Percentiles rank a stretch among this genome's conserved stretches.
These are phyloP conservation scores for Chrysochloris asiatica DNA, from an alignment of 2,113 vertebrate genomes.

Conservation along the genomic window DNA sequence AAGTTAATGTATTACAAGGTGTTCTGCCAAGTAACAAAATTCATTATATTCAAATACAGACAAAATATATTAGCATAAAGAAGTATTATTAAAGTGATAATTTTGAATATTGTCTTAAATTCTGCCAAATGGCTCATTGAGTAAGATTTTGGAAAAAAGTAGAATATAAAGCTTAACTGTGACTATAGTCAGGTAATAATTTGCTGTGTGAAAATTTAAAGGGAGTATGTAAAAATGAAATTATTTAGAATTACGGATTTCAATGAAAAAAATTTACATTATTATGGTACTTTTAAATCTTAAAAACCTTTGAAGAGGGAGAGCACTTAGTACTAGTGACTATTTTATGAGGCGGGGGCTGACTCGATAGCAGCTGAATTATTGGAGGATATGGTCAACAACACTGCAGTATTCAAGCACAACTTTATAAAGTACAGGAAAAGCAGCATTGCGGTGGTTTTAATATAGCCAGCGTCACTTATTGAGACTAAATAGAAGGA, in stretches of 20 bases:
- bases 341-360: not conserved
- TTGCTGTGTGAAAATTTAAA: conserved; percentile 6
- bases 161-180: conserved; percentile 2
- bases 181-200: not conserved
- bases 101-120: conserved; percentile 29
- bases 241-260: conserved; percentile 16
- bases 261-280: not conserved
- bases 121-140: not conserved
- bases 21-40: not conserved
- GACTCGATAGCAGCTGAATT: not conserved
- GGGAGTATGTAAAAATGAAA: not conserved
- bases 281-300: not conserved
- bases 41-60: not conserved
- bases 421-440: no score
- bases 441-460: not conserved
- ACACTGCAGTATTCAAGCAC: not conserved
- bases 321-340: not conserved
- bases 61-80: not conserved
- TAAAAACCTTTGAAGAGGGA: not conserved
- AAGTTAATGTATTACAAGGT: not conserved
- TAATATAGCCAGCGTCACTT: not conserved
- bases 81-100: not conserved
- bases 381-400: conserved; percentile 22
- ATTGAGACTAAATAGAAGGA: not conserved
- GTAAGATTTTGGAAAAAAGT: not conserved